These are phyloP conservation scores for Phymatocera aterrima DNA, from an alignment of 2,888 invertebrate genomes.

Conservation along the genomic window DNA sequence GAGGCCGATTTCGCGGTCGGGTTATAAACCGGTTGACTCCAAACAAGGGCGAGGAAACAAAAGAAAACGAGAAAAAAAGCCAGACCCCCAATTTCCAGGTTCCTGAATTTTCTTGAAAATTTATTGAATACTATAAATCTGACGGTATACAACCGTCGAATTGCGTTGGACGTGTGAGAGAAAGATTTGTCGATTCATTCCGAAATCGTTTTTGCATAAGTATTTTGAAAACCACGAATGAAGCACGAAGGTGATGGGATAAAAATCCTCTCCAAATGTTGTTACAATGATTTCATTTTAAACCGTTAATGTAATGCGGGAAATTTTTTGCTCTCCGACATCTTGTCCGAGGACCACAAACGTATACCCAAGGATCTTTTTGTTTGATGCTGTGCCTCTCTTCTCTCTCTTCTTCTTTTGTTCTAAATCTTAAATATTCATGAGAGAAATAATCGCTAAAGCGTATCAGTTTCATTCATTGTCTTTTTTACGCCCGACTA, in stretches of 20 bases:
- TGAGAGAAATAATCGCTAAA: slow-evolving; percentile 36
- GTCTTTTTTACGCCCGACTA: slow-evolving; percentile 37
- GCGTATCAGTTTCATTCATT: slow-evolving; percentile 43
- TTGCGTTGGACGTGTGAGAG: too few species aligned
- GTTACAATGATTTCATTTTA: background rate
- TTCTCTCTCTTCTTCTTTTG: background rate
- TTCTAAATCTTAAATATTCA: slow-evolving; percentile 40
- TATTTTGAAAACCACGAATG: background rate
- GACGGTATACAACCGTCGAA: too few species aligned
- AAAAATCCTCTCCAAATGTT: background rate
- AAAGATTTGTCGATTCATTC: too few species aligned
- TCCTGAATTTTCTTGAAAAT: background rate
- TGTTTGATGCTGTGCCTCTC: background rate
- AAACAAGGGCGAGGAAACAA: background rate
- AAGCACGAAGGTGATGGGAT: background rate
- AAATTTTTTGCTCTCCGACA: background rate
- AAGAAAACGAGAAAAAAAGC: background rate
- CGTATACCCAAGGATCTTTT: background rate
- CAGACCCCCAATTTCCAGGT: background rate
- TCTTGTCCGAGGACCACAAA: background rate
- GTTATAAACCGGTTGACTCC: background rate
- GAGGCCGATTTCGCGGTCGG: background rate
- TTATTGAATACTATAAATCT: too few species aligned
- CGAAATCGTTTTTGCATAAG: background rate
- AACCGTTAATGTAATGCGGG: slow-evolving; percentile 1